Evolutionary conservation across 1,140 invertebrate species (phyloP), one percentile per base, ranked within the genome.

Genomic region (Neodiprion pinetum): DNA sequence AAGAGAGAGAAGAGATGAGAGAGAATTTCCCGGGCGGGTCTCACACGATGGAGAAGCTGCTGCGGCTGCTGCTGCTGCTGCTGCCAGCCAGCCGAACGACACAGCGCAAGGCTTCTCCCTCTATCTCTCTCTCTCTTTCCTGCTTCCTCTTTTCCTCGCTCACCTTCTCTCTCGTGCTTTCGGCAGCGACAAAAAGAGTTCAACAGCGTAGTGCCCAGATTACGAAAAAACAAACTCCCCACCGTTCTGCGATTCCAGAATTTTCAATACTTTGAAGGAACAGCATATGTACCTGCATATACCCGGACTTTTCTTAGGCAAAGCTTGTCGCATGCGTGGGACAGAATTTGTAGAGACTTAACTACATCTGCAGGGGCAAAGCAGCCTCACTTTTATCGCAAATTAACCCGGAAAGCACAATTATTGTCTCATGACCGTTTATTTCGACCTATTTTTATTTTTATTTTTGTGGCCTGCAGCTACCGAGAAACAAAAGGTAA

Each of bases 1-100:
- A 61, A 61, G 53, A 61, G 53, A 61, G 53, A 61, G 53, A 17
- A 61, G n/a, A 61, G 53, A 61, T 61, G 53, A 61, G 53, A 61
- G 53, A 61, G 53, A 61, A 14, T 61, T 61, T 61, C 53, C 53
- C 53, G 53, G 53, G 53, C 53, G 53, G 53, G 53, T 61, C 53
- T 61, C 53, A 14, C 53, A 5, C 53, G 11, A 11, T 14, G 53
- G 53, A 61, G 53, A 14, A 40, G 28, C 28, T 40, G 28, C 28
- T 40, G 28, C 28, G 28, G 28, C 28, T 40, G 28, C 28, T 40
- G 28, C 28, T 14, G 28, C 28, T 14, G 11, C 9, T 61, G 53
- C 53, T 61, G n/a, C 53, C 11, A 40, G 28, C 11, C 53, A 61
- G 53, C 11, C 53, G 11, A 61, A 61, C 53, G 53, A 61, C 53